A percentile compares a stretch with the other conserved stretches of the same genome.
phyloP scores from a whole-genome alignment of 2,888 invertebrate species.

The Cheilosia variabilis region DNA sequence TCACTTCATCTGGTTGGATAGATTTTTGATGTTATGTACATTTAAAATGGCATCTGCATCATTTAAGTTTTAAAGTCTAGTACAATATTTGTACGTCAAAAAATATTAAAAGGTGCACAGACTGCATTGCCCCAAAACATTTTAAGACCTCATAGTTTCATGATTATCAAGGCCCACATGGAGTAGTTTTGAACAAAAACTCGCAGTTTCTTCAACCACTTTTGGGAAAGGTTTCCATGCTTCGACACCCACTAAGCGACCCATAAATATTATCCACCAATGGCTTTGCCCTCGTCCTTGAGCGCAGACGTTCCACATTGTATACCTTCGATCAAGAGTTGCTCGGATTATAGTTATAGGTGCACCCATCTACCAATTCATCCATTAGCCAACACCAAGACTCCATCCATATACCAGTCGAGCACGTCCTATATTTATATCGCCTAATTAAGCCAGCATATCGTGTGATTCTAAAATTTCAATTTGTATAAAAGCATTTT shows the following conservation, averaged over 20 bases:
- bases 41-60: too few relatives aligned
- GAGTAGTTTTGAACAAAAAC: too few relatives aligned
- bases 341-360: constrained; percentile 4
- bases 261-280: constrained; percentile 13
- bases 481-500: constrained; percentile 72
- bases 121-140: too few relatives aligned
- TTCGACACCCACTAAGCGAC: not conserved
- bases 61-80: too few relatives aligned
- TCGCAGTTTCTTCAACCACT: too few relatives aligned
- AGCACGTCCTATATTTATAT: constrained; percentile 18
- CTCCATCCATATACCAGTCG: constrained; percentile 16
- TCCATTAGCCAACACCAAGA: constrained; percentile 41
- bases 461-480: constrained; percentile 38
- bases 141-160: too few relatives aligned
- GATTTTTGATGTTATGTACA: too few relatives aligned
- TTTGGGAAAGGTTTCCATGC: not conserved
- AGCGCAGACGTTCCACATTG: constrained; percentile 7
- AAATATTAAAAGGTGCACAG: too few relatives aligned
- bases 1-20: too few relatives aligned
- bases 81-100: too few relatives aligned
- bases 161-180: too few relatives aligned
- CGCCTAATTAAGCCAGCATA: constrained; percentile 54
- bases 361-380: constrained; percentile 27
- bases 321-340: not conserved
- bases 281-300: constrained; percentile 48